Evolutionary conservation across 2,113 vertebrate genomes (phyloP).

Genomic region (Rhizomys pruinosus): DNA sequence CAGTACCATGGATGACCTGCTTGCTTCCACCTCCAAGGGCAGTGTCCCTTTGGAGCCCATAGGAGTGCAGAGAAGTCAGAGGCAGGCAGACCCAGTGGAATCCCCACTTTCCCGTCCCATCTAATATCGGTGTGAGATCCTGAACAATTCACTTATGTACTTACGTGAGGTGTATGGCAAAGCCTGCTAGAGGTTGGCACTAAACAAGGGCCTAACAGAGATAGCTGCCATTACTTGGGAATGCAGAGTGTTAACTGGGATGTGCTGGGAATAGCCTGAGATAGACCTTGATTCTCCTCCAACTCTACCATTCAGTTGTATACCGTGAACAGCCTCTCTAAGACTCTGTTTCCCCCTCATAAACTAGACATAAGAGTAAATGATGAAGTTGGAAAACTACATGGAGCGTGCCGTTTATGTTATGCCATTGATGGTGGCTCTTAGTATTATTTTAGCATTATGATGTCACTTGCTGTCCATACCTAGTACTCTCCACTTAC

Average conservation of each 20-base stretch:
- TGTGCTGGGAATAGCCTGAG: not conserved
- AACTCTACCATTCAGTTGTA: not conserved
- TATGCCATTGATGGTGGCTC: not conserved
- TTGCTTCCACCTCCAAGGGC: not conserved
- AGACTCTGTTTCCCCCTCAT: not conserved
- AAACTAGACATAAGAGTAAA: not conserved
- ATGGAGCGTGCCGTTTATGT: not conserved
- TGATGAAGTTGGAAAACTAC: not conserved
- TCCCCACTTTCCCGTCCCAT: not conserved
- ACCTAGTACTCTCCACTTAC: not conserved
- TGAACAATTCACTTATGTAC: not conserved
- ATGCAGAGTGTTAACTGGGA: not conserved
- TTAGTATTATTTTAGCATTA: not conserved
- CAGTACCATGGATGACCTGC: not conserved
- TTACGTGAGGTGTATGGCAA: fast-evolving
- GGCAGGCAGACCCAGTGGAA: not conserved
- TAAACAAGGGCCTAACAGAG: not conserved
- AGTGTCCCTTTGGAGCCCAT: not conserved
- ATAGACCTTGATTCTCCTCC: not conserved
- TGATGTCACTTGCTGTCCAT: not conserved
- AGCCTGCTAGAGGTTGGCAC: not conserved
- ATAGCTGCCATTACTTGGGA: not conserved
- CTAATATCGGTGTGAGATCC: not conserved
- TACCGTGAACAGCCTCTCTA: not conserved
- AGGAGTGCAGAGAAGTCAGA: not conserved